Conservation (phyloP, 2,888 invertebrate species). For the Limnephilus lunatus region DNA sequence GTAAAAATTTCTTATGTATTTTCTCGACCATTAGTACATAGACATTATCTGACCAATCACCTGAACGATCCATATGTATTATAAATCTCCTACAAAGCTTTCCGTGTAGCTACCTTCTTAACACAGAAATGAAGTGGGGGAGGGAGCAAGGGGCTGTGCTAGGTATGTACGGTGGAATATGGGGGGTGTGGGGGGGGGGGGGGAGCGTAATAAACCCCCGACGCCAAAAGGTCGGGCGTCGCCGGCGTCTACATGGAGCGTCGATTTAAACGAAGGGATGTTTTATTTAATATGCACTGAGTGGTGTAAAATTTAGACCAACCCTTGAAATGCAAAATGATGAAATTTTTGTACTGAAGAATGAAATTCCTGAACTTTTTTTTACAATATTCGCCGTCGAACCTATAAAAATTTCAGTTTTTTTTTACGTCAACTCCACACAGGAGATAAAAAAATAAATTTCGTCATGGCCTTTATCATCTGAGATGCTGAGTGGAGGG, state of each 20-base stretch:
- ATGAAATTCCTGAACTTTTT: too few species aligned
- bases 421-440: too few species aligned
- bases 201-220: neutral
- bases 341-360: too few species aligned
- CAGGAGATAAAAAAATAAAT: too few species aligned
- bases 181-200: neutral
- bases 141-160: neutral
- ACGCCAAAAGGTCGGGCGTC: neutral
- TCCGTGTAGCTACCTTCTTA: neutral
- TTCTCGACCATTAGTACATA: too few species aligned
- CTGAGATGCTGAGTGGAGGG: too few species aligned
- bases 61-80: neutral
- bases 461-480: too few species aligned
- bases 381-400: too few species aligned
- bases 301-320: neutral
- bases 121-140: neutral
- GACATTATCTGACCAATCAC: too few species aligned
- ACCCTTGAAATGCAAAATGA: neutral
- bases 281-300: neutral
- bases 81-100: neutral
- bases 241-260: neutral
- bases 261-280: conserved; percentile 2
- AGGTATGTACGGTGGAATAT: neutral
- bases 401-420: too few species aligned
- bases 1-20: too few species aligned